These are phyloP conservation scores for Eriosoma lanigerum DNA, from an alignment of 1,140 invertebrate genomes.

Conservation along the genomic window DNA sequence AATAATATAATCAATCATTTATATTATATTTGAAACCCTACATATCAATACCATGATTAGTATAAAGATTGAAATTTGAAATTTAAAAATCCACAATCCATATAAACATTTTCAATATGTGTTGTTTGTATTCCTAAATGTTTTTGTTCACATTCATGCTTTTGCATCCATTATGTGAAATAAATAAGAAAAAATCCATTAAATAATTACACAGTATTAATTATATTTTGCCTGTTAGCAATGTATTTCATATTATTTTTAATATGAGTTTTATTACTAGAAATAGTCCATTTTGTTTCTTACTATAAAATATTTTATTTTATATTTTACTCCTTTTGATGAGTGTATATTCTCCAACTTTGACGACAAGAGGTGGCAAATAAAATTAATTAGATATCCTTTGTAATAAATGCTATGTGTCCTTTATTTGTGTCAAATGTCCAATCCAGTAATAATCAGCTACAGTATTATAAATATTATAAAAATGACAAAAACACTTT, in stretches of 20 bases:
- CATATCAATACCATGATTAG: background rate
- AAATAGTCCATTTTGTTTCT: constrained; percentile 23
- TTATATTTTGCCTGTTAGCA: background rate
- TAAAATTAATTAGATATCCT: constrained; percentile 49
- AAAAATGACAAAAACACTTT: constrained; percentile 49
- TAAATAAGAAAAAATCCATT: background rate
- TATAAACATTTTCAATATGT: background rate
- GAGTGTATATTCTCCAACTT: constrained; percentile 1
- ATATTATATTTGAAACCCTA: background rate
- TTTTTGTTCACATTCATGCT: background rate
- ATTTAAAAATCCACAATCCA: constrained; percentile 16
- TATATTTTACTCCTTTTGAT: constrained; percentile 29
- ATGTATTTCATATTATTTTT: background rate
- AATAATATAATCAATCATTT: constrained; percentile 18
- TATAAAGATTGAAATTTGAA: constrained; percentile 3
- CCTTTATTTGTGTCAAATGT: constrained; percentile 50
- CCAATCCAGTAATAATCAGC: constrained; percentile 50
- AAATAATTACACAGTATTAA: background rate
- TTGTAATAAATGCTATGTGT: constrained; percentile 47
- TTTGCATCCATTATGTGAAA: constrained; percentile 1
- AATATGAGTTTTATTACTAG: background rate
- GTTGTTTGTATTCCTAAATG: constrained; percentile 5
- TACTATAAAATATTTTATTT: background rate
- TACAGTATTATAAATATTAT: constrained; percentile 45
- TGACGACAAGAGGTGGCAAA: constrained; percentile 40